phyloP scores from a whole-genome alignment of 2,797 vertebrate genomes.

The Ara ararauna region DNA sequence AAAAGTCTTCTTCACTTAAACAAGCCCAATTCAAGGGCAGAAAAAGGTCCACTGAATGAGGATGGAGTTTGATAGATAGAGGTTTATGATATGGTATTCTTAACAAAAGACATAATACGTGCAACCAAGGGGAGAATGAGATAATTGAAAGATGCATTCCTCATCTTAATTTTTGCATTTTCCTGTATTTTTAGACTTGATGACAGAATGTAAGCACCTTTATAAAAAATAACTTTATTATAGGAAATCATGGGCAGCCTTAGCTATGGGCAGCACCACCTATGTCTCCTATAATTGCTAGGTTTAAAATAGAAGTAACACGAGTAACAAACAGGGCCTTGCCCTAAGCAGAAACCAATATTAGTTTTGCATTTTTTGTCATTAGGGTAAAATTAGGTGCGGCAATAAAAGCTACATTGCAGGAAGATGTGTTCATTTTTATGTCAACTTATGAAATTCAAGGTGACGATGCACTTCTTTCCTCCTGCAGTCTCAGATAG shows the following conservation, averaged over 20 bases:
- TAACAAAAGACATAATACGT: not conserved
- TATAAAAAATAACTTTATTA: not conserved
- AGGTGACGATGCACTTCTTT: not conserved
- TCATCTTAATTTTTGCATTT: not conserved
- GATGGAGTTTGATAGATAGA: not conserved
- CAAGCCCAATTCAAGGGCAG: not conserved
- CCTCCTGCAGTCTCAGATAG: not conserved
- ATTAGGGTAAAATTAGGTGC: not conserved
- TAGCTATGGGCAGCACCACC: not conserved
- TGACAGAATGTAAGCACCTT: not conserved
- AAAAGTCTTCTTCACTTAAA: not conserved
- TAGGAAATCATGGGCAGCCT: not conserved
- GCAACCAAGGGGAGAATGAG: not conserved
- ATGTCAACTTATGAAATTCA: not conserved
- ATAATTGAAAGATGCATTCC: not conserved
- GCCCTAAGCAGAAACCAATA: not conserved
- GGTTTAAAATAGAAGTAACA: not conserved
- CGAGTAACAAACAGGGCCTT: not conserved
- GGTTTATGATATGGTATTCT: not conserved
- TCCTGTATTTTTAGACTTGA: not conserved
- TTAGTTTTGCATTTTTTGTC: not conserved
- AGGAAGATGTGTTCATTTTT: not conserved
- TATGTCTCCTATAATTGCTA: not conserved
- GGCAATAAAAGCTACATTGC: not conserved
- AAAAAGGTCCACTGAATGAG: not conserved